A percentile compares a stretch with the other conserved stretches of the same genome.
Conservation (phyloP, 2,797 vertebrate species). For the Stomatorhinus walkeri region DNA sequence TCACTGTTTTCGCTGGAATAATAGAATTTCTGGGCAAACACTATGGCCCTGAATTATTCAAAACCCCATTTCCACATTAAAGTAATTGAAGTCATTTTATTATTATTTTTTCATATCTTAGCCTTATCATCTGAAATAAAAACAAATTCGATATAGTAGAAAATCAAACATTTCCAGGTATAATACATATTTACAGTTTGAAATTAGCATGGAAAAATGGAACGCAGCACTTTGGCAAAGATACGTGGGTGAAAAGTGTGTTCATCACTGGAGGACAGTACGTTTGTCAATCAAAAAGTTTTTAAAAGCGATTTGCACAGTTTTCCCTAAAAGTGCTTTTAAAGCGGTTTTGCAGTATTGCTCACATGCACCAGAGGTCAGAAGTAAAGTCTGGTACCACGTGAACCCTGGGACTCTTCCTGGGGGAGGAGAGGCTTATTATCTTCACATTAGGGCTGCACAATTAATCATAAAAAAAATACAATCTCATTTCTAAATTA, state of each 20-base stretch:
- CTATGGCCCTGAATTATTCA: background rate
- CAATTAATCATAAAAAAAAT: background rate
- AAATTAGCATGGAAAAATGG: constrained; percentile 3
- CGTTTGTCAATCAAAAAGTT: background rate
- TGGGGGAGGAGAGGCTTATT: background rate
- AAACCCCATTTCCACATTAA: background rate
- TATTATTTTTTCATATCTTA: background rate
- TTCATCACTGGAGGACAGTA: background rate
- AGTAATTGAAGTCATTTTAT: background rate
- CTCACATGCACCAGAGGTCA: background rate
- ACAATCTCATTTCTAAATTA: background rate
- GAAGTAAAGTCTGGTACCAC: background rate
- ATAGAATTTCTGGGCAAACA: constrained; percentile 2
- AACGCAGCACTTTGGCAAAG: constrained; percentile 27
- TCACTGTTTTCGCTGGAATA: background rate
- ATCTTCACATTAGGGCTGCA: background rate
- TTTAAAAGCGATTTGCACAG: background rate
- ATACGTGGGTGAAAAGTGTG: constrained; percentile 37
- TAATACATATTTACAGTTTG: constrained; percentile 14
- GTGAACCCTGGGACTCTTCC: background rate
- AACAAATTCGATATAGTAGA: constrained; percentile 5
- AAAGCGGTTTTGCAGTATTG: background rate
- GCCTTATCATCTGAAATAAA: background rate
- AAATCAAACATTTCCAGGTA: background rate
- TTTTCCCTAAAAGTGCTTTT: background rate